Evolutionary conservation across 2,888 invertebrate genomes (phyloP).

Genomic region (Athalia circularis): DNA sequence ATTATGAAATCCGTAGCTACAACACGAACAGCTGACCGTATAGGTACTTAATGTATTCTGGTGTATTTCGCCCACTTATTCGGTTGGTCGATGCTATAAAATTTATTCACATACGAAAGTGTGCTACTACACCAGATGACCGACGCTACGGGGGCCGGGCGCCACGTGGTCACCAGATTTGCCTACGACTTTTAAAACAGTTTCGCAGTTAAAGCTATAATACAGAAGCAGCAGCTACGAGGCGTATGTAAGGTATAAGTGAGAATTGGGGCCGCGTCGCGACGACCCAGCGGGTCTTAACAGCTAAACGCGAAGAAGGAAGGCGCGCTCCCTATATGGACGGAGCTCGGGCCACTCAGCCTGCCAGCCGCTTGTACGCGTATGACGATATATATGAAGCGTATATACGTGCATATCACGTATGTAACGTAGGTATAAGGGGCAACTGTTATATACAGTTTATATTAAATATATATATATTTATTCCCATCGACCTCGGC

Average conservation of each 20-base stretch:
- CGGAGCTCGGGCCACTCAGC: conserved; percentile 12
- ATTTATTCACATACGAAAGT: background rate
- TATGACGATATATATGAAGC: conserved; percentile 16
- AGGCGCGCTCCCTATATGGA: conserved; percentile 43
- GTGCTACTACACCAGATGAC: conserved; percentile 14
- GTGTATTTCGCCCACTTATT: background rate
- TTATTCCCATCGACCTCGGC: conserved; percentile 22
- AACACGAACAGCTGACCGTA: no score
- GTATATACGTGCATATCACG: background rate
- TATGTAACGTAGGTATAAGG: background rate
- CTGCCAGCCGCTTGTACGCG: background rate
- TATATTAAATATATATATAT: no score
- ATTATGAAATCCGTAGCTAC: no score
- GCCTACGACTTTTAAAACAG: background rate
- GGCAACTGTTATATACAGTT: background rate
- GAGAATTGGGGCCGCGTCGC: conserved; percentile 26
- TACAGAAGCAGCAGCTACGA: no score
- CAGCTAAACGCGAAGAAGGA: conserved; percentile 25
- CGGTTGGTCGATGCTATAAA: background rate
- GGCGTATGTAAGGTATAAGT: background rate
- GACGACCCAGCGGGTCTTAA: background rate
- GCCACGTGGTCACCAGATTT: no score
- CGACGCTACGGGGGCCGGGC: background rate
- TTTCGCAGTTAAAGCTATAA: background rate
- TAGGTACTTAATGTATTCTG: no score